phyloP scores from a whole-genome alignment of 2,113 vertebrate genomes.

The Emberiza fucata region DNA sequence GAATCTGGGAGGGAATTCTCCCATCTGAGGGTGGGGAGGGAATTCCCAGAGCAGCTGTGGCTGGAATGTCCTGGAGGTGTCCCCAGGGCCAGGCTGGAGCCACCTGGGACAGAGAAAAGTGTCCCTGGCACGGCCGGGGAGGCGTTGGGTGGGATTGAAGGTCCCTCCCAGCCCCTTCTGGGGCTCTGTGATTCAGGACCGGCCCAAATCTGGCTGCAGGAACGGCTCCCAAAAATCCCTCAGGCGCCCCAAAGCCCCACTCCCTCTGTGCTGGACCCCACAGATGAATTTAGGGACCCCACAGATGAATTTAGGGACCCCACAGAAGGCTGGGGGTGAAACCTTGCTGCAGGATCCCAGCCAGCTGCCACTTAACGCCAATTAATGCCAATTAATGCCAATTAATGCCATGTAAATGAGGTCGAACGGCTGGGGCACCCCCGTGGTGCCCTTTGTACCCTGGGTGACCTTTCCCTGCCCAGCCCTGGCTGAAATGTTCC shows the following conservation, averaged over 20 bases:
- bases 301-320: too few species aligned
- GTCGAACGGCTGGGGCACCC: slow-evolving; percentile 57
- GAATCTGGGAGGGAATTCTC: not conserved
- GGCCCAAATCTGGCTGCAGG: not conserved
- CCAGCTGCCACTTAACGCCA: not conserved
- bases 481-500: not conserved
- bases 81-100: not conserved
- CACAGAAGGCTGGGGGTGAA: too few species aligned
- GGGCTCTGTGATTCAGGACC: not conserved
- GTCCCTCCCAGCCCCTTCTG: not conserved
- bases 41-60: not conserved
- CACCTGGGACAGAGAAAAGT: accelerated
- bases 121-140: not conserved
- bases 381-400: not conserved
- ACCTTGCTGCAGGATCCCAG: not conserved
- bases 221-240: not conserved
- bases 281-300: too few species aligned
- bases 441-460: slow-evolving; percentile 26
- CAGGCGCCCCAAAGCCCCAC: accelerated
- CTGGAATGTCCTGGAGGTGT: not conserved
- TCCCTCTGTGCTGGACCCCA: not conserved
- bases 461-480: not conserved
- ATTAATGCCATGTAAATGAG: slow-evolving; percentile 69
- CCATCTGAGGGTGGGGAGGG: not conserved
- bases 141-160: not conserved